These are phyloP conservation scores for Monopis laevigella DNA, from an alignment of 2,888 invertebrate species.

Conservation along the genomic window DNA sequence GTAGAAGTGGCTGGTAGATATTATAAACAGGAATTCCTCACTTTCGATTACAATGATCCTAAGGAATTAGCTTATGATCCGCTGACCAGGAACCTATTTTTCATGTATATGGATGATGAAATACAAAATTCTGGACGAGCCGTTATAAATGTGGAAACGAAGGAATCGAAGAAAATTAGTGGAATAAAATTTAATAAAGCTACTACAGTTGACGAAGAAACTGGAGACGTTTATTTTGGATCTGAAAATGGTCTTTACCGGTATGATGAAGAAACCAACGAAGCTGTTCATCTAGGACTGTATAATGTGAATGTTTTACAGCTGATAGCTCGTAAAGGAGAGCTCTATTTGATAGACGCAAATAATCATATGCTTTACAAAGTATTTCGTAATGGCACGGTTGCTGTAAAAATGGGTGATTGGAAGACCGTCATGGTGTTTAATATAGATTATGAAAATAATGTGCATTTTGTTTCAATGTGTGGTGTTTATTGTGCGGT, in stretches of 20 bases:
- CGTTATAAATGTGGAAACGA: conserved; percentile 41
- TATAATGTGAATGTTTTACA: conserved; percentile 52
- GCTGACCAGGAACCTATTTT: conserved; percentile 44
- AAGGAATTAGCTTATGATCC: conserved; percentile 52
- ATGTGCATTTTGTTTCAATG: conserved; percentile 46
- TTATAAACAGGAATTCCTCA: conserved; percentile 44
- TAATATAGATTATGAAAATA: conserved; percentile 41
- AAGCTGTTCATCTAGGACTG: conserved; percentile 39
- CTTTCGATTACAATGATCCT: conserved; percentile 34
- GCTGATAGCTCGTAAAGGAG: conserved; percentile 44
- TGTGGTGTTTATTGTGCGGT: conserved; percentile 46
- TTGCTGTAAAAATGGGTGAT: conserved; percentile 30
- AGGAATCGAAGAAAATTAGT: conserved; percentile 34
- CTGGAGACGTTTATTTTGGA: conserved; percentile 50
- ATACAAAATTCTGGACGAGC: conserved; percentile 49
- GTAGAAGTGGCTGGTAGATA: conserved; percentile 39
- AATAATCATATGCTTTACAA: conserved; percentile 51
- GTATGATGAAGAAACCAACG: conserved; percentile 37
- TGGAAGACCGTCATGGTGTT: conserved; percentile 46
- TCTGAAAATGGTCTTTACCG: conserved; percentile 50
- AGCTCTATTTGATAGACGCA: conserved; percentile 46
- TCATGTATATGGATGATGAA: conserved; percentile 53
- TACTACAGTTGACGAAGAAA: conserved; percentile 41
- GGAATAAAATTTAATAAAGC: conserved; percentile 49
- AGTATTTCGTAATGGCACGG: conserved; percentile 33